Conservation (phyloP, 2,888 invertebrate genomes). For the Lepidocyrtinus sp. region DNA sequence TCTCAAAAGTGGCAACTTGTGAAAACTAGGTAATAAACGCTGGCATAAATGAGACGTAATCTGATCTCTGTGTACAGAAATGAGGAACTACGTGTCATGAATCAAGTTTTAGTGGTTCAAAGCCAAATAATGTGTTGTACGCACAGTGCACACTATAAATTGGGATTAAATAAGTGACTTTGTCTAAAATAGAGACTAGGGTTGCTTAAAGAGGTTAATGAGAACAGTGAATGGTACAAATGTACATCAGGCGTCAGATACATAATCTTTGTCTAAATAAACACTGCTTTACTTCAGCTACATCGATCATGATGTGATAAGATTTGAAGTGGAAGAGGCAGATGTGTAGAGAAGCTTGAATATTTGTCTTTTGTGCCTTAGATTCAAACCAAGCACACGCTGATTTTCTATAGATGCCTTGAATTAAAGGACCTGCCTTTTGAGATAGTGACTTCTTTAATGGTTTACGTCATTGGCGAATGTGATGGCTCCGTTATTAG, state of each 20-base stretch:
- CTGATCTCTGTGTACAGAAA: neutral
- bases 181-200: neutral
- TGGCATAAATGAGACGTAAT: neutral
- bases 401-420: neutral
- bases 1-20: slow-evolving; percentile 49
- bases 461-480: no score
- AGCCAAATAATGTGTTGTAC: neutral
- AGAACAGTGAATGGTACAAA: neutral
- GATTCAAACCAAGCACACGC: neutral
- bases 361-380: neutral
- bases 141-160: neutral
- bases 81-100: neutral
- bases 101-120: slow-evolving; percentile 25
- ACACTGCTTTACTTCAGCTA: neutral
- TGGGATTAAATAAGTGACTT: neutral
- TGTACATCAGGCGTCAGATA: neutral
- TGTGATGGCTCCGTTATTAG: no score
- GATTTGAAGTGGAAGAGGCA: neutral
- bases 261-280: neutral
- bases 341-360: neutral
- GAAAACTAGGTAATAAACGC: slow-evolving; percentile 14
- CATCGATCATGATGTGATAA: neutral
- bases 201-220: neutral
- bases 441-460: no score
- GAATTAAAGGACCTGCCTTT: neutral